Evolutionary conservation across 92 coral and sea anemone genomes (phyloP), one percentile per base, ranked within the genome.

Genomic region (Epizoanthus ramosus): DNA sequence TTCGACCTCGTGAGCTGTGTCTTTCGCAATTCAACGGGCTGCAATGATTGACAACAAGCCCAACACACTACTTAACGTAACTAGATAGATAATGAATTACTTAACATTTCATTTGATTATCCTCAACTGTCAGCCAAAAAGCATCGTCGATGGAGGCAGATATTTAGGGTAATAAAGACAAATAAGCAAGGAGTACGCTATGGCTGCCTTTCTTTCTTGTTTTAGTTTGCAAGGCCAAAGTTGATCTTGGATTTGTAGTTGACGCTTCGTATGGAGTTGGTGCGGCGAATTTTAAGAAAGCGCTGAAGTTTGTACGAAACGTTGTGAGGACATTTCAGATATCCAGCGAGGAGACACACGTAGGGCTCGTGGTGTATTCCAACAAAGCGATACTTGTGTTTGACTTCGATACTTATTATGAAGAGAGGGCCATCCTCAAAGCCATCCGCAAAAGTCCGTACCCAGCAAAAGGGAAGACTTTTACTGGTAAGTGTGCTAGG

Each of bases 211-310:
- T 68, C 54, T 24, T 71, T 47, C 57, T 61, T 22, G 13, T 39
- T 61, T 12, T 63, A 89, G 90, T 22, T 71, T 94, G 98, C 75
- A 83, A 75, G 63, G 97, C 97, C 15, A 92, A 89, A 57, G 85
- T 95, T n/a, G 98, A 95, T 47, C 83, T 95, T 43, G 94, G 83
- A 28, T 74, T 95, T 66, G 71, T 95, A 63, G 68, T 95, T 12
- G 98, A 95, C 69, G 98, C 93, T 6, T 95, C 98, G 21, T 92
- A 95, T 18, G 90, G 95, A 68, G 86, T 92, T 56, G 93, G 94
- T 57, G 17, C 19, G 50, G 89, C 66, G 21, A 95, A 91, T 87
- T 92, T 95, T 71, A 50, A 71, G 43, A 86, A 87, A 54, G 80
- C 79, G 50, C 68, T 84, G 28, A 73, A 83, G 33, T 91, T 92